phyloP scores from a whole-genome alignment of 2,888 invertebrate genomes.

The Arge pagana region DNA sequence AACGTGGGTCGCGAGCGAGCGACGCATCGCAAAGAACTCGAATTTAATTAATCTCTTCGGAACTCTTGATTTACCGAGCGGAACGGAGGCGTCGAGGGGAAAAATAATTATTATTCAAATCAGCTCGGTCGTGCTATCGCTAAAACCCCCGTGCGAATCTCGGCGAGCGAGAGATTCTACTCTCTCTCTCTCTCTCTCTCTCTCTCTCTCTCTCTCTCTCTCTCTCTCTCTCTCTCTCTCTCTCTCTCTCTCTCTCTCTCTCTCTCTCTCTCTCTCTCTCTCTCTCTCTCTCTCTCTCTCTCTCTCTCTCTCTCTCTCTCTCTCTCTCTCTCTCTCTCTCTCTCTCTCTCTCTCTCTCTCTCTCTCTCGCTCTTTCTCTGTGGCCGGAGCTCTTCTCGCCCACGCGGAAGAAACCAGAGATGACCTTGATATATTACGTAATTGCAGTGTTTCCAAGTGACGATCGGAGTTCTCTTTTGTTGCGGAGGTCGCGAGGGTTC shows the following conservation, averaged over 20 bases:
- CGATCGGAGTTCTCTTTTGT: too few relatives aligned
- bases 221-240: neutral
- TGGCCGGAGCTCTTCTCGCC: neutral
- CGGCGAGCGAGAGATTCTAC: neutral
- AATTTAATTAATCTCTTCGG: constrained; percentile 8
- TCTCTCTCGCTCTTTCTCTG: neutral
- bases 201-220: neutral
- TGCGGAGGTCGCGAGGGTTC: constrained; percentile 3
- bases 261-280: too few relatives aligned
- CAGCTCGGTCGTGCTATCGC: too few relatives aligned
- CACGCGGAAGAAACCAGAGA: neutral
- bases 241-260: too few relatives aligned
- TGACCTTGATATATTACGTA: too few relatives aligned
- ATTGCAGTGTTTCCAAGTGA: too few relatives aligned
- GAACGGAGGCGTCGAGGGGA: neutral
- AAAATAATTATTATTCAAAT: too few relatives aligned
- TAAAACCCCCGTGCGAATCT: too few relatives aligned
- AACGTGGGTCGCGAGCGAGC: neutral
- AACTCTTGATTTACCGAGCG: neutral
- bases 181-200: neutral
- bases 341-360: too few relatives aligned
- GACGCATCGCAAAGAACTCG: neutral
- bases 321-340: neutral
- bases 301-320: too few relatives aligned
- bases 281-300: too few relatives aligned